Evolutionary conservation across 1,140 invertebrate genomes (phyloP), one percentile per base, ranked within the genome.

Genomic region (Heliconius melpomene): DNA sequence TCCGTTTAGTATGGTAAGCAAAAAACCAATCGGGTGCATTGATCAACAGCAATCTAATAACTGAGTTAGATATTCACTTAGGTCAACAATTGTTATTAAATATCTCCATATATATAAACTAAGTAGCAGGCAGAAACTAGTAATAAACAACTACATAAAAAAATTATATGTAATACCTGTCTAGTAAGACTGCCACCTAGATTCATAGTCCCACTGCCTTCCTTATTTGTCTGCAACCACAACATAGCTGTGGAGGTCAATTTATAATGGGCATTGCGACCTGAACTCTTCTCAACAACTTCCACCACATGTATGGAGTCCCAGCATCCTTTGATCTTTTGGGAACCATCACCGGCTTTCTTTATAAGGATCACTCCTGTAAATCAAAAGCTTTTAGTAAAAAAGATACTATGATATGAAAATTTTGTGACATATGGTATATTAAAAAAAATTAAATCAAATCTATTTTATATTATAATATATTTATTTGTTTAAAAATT

Each of bases 271-370:
- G 99, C 99, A 88, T 96, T 98, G 71, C 98, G 96, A 0, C 98
- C 98, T 80, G 97, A 98, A 32, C 98, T 97, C 94, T 99, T 99
- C 92, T 99, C 98, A 87, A 99, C 97, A 1, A 99, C 98, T 95
- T 99, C 99, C 20, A 99, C 98, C 1, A 99, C 99, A 93, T 99
- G 99, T 91, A 99, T 99, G 3, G 99, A 99, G 94, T 99, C 99
- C 99, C 99, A 99, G 93, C 99, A 99, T 3, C 99, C 98, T 94
- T 98, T 99, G 83, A 99, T 99, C 95, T 99, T 99, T 92, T 98
- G 98, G 79, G 96, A 90, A 20, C 98, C 99, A 96, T 99, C 99
- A 1, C 98, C 98, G 20, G 98, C 98, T 95, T 99, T 99, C 95
- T 99, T 99, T 84, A 99, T 99, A 82, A 99, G 95, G 90, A 99